Evolutionary conservation across 2,113 vertebrate species (phyloP), one percentile per base, ranked within the genome.

Genomic region (Oncorhynchus mykiss): DNA sequence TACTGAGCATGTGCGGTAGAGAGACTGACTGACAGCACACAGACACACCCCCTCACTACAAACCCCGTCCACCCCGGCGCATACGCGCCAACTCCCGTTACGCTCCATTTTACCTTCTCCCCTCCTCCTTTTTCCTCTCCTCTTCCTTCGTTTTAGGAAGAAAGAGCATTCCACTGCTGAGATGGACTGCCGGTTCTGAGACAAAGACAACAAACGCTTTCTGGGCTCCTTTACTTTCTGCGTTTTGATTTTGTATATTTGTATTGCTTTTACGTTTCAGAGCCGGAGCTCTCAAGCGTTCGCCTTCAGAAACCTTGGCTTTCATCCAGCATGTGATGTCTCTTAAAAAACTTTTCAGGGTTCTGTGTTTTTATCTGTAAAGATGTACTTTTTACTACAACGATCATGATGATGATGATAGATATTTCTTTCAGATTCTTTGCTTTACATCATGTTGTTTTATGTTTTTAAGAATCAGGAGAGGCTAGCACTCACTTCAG

Each of bases 1-100:
- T 96, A 96, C 93, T 96, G 94, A 96, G 92, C 34, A 49, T 49
- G 68, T 70, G 45, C n/a, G 20, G 68, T 70, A 49, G 68, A 48
- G 39, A 49, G 68, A 70, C 34, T 70, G 20, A 49, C 34, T 22
- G 39, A 69, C 12, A 25, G 31, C 68, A 48, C 31, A 39, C 62
- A 65, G 62, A 31, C 29, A 67, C 66, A 48, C 18, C n/a, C 45
- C 39, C 18, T 3, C 66, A 34, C 29, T 11, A 39, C 67, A 34
- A 24, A 29, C 16, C 16, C 66, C 9, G 29, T 31, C 3, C 67
- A 4, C 13, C 34, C 34, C 2, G 2, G n/a, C 9, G 6, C 0
- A 39, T 49, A 20, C 6, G 14, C 18, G 29, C 39, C 29, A 18
- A 54, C 29, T 39, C 31, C 66, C 18, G 16, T 7, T 39, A 4